These are phyloP conservation scores for Euzophera pinguis DNA, from an alignment of 2,888 invertebrate genomes.

Conservation along the genomic window DNA sequence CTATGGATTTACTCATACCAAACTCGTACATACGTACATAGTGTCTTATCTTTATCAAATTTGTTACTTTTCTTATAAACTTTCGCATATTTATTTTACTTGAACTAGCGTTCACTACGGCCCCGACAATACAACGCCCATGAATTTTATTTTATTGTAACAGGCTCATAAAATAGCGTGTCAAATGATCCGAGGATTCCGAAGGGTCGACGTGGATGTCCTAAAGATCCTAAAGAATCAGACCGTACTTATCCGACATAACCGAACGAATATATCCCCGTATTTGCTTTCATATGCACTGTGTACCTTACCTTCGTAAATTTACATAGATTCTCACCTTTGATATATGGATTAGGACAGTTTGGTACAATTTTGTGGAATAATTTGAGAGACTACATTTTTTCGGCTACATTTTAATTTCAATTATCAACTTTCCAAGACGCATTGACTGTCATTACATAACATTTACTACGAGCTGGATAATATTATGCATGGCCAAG, in stretches of 20 bases:
- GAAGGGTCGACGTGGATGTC: slow-evolving; percentile 29
- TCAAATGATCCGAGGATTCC: slow-evolving; percentile 50
- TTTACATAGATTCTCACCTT: slow-evolving; percentile 10
- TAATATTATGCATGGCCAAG: no score
- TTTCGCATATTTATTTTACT: slow-evolving; percentile 3
- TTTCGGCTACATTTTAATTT: not conserved
- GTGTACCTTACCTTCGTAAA: slow-evolving; percentile 21
- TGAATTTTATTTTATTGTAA: slow-evolving; percentile 59
- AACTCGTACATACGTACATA: no score
- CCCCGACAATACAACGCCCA: slow-evolving; percentile 39
- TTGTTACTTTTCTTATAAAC: not conserved
- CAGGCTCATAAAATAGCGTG: slow-evolving; percentile 55
- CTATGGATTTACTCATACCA: no score
- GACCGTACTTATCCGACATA: slow-evolving; percentile 44
- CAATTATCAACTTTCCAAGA: not conserved
- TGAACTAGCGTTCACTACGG: slow-evolving; percentile 17
- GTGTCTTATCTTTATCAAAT: no score
- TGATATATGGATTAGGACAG: not conserved
- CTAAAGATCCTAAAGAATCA: slow-evolving; percentile 31
- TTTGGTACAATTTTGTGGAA: not conserved
- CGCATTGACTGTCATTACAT: no score
- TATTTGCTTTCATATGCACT: slow-evolving; percentile 27
- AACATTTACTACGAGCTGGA: no score
- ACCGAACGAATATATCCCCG: slow-evolving; percentile 34
- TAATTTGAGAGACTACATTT: no score